Evolutionary conservation across 2,113 vertebrate species (phyloP), one percentile per base, ranked within the genome.

Genomic region (Gila orcuttii): DNA sequence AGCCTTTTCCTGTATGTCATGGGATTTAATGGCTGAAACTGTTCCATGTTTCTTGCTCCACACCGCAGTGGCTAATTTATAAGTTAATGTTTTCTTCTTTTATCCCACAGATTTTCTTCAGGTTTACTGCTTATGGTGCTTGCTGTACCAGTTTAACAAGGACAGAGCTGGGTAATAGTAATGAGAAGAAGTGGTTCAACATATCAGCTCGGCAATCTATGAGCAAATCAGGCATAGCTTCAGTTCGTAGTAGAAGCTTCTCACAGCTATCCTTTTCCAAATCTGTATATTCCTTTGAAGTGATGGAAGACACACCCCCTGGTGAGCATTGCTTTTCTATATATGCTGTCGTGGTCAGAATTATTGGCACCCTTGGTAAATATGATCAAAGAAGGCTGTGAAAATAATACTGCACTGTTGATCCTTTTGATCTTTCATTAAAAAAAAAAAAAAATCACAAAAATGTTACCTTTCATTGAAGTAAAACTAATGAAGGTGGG

Each of bases 221-320:
- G 42, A 88, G 42, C 77, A 85, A 79, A 39, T 57, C 68, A 21
- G 85, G 50, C 60, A 25, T 73, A 79, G 86, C 33, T 33, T 86
- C 75, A 45, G 66, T 84, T 79, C 86, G 55, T 1, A 90, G 79
- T 89, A 94, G 91, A 92, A 89, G 89, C 86, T 87, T 31, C 85
- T 84, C 84, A 86, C 90, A 88, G 87, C 87, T 90, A 87, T 90
- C 88, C 85, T 93, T 92, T 87, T 90, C 90, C 78, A 93, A 85
- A 88, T 87, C 87, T 62, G 90, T 93, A 59, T 93, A 93, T 91
- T 94, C 93, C 42, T 95, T 95, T 91, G 87, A 93, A 85, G 91
- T 95, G 59, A 92, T 84, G 83, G 95, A 95, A 91, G 93, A 95
- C 91, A 93, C 93, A 76, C 33, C 84, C 19, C 75, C 71, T 80